A percentile compares a stretch with the other conserved stretches of the same genome.
Evolutionary conservation across 2,888 invertebrate genomes (phyloP).

Genomic region (Rhaphigaster nebulosa): DNA sequence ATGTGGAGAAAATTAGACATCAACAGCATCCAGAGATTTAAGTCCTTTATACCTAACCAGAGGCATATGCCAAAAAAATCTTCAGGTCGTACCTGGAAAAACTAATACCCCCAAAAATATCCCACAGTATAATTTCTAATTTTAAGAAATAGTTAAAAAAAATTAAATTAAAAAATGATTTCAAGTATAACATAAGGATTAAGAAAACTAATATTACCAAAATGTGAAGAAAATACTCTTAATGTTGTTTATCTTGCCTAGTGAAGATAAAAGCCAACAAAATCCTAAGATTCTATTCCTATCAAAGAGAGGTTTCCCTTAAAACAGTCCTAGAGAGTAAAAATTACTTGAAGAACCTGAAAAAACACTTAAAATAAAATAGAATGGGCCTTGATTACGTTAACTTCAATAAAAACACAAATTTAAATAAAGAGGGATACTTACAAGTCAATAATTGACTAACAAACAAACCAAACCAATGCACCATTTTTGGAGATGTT

Average conservation of each 20-base stretch:
- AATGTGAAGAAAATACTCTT: constrained; percentile 49
- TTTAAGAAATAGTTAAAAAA: constrained; percentile 31
- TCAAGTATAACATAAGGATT: constrained; percentile 44
- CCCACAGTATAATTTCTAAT: constrained; percentile 48
- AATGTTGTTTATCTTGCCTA: constrained; percentile 40
- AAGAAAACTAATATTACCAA: constrained; percentile 50
- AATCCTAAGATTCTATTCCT: constrained; percentile 50
- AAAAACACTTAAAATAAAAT: constrained; percentile 48
- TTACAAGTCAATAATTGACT: background rate
- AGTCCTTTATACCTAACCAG: constrained; percentile 50
- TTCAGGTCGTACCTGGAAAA: constrained; percentile 50
- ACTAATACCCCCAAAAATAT: background rate
- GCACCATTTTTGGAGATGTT: background rate
- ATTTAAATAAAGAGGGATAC: constrained; percentile 44
- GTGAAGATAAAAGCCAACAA: constrained; percentile 48
- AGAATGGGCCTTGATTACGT: constrained; percentile 47
- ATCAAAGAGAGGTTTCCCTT: constrained; percentile 48
- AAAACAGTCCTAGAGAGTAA: constrained; percentile 50
- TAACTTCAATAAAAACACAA: constrained; percentile 44
- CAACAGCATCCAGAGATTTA: constrained; percentile 43
- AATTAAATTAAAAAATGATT: constrained; percentile 25
- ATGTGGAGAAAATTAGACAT: constrained; percentile 47
- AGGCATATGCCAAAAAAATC: constrained; percentile 48
- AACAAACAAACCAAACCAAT: constrained; percentile 13
- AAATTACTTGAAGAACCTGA: constrained; percentile 48